Conservation (phyloP, 2,113 vertebrate genomes). For the Columba livia region DNA sequence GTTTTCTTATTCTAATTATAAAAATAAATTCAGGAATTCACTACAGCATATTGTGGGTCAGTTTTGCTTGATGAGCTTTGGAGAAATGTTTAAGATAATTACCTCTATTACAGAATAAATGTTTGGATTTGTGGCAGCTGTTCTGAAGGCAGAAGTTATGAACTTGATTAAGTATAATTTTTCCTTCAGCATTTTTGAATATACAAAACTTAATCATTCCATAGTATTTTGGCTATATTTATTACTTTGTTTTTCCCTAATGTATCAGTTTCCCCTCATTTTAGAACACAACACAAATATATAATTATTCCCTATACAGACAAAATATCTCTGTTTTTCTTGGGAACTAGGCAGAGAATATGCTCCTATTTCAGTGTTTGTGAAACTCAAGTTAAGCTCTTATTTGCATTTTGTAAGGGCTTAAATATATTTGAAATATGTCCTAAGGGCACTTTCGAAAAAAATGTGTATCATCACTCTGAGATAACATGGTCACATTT, state of each 20-base stretch:
- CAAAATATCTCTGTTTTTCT: neutral
- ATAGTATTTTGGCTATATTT: neutral
- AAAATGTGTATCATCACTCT: neutral
- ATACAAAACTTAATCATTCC: rapidly evolving
- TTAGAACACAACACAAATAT: neutral
- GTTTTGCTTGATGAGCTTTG: neutral
- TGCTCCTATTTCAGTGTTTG: neutral
- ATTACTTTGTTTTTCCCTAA: neutral
- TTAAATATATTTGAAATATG: neutral
- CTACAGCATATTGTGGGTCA: neutral
- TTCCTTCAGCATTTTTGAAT: neutral
- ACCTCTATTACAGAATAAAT: neutral
- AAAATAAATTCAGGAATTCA: neutral
- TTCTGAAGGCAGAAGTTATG: neutral
- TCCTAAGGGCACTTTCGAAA: neutral
- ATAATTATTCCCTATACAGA: neutral
- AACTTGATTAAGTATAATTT: neutral
- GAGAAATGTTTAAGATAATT: neutral
- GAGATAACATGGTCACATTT: neutral
- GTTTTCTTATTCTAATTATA: neutral
- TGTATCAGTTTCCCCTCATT: neutral
- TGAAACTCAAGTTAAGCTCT: neutral
- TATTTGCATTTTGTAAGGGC: neutral
- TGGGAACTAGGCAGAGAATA: neutral
- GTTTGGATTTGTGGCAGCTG: neutral